These are phyloP conservation scores for Nephrotoma guestfalica DNA, from an alignment of 2,888 invertebrate species.

Conservation along the genomic window DNA sequence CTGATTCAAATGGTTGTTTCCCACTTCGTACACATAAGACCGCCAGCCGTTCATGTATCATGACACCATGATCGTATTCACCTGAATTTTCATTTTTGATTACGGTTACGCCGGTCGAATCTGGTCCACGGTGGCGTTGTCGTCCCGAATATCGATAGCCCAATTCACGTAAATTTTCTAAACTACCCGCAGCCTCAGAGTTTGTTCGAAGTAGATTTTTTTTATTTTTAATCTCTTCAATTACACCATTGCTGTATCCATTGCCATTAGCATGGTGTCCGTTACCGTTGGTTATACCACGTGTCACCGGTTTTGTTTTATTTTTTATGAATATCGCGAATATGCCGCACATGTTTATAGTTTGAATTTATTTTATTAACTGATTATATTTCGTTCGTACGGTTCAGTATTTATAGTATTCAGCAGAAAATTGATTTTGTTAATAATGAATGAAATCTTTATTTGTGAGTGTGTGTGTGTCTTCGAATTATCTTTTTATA, in stretches of 20 bases:
- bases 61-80: conserved; percentile 21
- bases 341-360: conserved; percentile 27
- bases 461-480: background rate
- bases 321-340: conserved; percentile 28
- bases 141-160: conserved; percentile 26
- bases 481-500: background rate
- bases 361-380: background rate
- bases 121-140: conserved; percentile 30
- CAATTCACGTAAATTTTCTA: conserved; percentile 23
- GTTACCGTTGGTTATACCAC: background rate
- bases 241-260: background rate
- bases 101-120: conserved; percentile 24
- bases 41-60: conserved; percentile 27
- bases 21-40: conserved; percentile 26
- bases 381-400: background rate
- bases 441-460: background rate
- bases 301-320: background rate
- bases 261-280: background rate
- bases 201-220: background rate
- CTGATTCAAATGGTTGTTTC: conserved; percentile 26
- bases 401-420: background rate
- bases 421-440: background rate
- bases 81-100: conserved; percentile 12
- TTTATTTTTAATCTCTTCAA: background rate
- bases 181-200: conserved; percentile 4